These are phyloP conservation scores for Typhlomys cinereus DNA, from an alignment of 2,113 vertebrate genomes.

Conservation along the genomic window DNA sequence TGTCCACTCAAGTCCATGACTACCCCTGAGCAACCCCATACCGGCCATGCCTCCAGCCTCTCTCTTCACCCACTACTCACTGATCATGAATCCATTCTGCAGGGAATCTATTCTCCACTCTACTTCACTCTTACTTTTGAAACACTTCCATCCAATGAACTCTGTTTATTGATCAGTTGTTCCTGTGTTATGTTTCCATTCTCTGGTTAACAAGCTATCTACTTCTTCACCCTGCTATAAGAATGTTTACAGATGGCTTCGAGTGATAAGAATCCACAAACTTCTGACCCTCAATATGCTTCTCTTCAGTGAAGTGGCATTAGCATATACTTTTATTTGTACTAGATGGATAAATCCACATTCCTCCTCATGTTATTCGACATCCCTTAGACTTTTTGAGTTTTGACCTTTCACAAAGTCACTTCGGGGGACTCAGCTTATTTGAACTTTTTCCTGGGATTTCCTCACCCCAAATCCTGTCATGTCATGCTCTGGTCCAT, in stretches of 20 bases:
- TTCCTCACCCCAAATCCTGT: conserved; percentile 6
- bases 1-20: not conserved
- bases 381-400: not conserved
- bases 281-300: not conserved
- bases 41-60: not conserved
- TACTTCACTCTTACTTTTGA: not conserved
- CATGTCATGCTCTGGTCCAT: not conserved
- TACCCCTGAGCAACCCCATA: not conserved
- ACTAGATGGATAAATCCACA: not conserved
- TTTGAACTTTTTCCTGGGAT: not conserved
- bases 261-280: not conserved
- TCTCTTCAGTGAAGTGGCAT: not conserved
- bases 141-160: no score
- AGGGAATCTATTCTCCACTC: not conserved
- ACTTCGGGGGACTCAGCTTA: not conserved
- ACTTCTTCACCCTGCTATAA: not conserved
- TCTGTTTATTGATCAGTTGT: no score
- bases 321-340: no score
- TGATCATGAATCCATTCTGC: not conserved
- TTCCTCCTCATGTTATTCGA: not conserved
- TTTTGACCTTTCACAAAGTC: not conserved
- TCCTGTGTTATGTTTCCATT: not conserved
- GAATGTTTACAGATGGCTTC: not conserved
- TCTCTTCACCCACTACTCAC: not conserved
- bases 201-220: not conserved